These are phyloP conservation scores for Torymus texanus DNA, from an alignment of 2,888 invertebrate genomes.

Conservation along the genomic window DNA sequence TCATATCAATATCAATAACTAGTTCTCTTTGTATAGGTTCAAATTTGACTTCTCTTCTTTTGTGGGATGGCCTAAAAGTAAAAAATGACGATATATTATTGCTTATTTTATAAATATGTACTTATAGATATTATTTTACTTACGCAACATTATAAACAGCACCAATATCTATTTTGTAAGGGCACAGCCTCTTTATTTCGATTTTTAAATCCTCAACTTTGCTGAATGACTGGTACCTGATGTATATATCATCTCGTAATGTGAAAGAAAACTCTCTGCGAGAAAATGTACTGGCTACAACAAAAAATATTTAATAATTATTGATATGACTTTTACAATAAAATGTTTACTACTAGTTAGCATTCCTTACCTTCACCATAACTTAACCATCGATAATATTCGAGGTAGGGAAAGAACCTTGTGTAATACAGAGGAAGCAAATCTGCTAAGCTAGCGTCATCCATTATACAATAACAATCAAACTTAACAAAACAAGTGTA, in stretches of 20 bases:
- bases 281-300: conserved; percentile 78
- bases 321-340: background rate
- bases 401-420: conserved; percentile 88
- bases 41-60: conserved; percentile 60
- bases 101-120: conserved; percentile 16
- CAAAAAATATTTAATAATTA: background rate
- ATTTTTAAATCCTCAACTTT: conserved; percentile 84
- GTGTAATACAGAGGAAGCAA: conserved; percentile 93
- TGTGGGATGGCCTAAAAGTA: conserved; percentile 63
- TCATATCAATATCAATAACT: conserved; percentile 99
- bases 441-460: conserved; percentile 78
- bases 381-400: conserved; percentile 87
- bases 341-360: background rate
- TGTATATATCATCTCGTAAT: conserved; percentile 79
- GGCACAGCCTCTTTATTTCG: conserved; percentile 86
- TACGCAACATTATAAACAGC: conserved; percentile 62
- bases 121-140: too few relatives aligned
- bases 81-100: too few relatives aligned
- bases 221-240: conserved; percentile 62
- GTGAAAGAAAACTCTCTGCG: conserved; percentile 97
- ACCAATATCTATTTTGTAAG: conserved; percentile 97
- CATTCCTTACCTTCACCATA: conserved; percentile 81
- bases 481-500: too few relatives aligned
- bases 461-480: conserved; percentile 18
- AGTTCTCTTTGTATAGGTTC: conserved; percentile 86